Conservation (phyloP, 2,888 invertebrate species). For the Panopea generosa region DNA sequence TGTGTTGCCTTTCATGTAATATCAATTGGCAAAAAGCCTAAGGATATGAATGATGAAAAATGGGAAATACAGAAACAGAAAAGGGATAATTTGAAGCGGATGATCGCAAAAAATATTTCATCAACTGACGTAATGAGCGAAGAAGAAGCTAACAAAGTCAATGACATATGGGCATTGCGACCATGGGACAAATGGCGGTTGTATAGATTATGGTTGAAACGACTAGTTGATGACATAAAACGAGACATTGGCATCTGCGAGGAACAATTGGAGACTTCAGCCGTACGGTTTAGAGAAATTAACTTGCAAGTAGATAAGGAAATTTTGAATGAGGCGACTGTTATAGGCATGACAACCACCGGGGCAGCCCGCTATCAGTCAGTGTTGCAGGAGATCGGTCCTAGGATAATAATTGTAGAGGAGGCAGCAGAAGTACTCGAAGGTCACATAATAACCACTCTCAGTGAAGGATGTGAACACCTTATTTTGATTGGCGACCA, state of each 20-base stretch:
- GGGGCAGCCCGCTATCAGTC: constrained; percentile 79
- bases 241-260: constrained; percentile 65
- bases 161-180: constrained; percentile 73
- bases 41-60: constrained; percentile 27
- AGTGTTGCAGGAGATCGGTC: constrained; percentile 80
- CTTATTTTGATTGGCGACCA: constrained; percentile 94
- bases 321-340: constrained; percentile 69
- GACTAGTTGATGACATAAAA: too few relatives aligned
- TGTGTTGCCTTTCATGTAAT: constrained; percentile 47
- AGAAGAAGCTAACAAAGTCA: constrained; percentile 59
- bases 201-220: constrained; percentile 82
- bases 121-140: constrained; percentile 65
- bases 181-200: constrained; percentile 85
- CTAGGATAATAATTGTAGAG: constrained; percentile 88
- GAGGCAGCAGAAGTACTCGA: constrained; percentile 96
- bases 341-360: constrained; percentile 84
- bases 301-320: constrained; percentile 76
- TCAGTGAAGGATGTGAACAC: constrained; percentile 91
- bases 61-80: constrained; percentile 43
- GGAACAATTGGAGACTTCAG: constrained; percentile 66
- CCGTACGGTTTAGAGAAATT: constrained; percentile 66
- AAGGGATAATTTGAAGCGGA: constrained; percentile 57
- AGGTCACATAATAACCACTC: constrained; percentile 92
- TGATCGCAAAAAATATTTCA: constrained; percentile 53
- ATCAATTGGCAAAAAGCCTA: constrained; percentile 29